Evolutionary conservation across 2,888 invertebrate genomes (phyloP).

Genomic region (Agrotis ipsilon): DNA sequence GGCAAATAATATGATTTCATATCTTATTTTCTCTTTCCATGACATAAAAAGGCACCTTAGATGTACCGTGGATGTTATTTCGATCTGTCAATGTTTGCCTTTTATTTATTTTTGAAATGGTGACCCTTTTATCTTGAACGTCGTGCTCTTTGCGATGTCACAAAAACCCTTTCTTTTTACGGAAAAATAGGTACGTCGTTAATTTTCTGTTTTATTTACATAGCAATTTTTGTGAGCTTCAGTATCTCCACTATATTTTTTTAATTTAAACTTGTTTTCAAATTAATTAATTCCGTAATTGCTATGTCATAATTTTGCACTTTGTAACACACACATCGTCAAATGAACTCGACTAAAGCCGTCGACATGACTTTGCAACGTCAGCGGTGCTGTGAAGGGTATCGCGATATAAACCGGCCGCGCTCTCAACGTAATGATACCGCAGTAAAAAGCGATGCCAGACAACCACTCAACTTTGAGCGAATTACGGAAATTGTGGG

Average conservation of each 20-base stretch:
- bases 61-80: constrained; percentile 26
- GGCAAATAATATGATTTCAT: constrained; percentile 38
- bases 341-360: constrained; percentile 26
- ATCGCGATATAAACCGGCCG: constrained; percentile 35
- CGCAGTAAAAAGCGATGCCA: constrained; percentile 50
- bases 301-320: not conserved
- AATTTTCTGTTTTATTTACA: too few relatives aligned
- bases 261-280: too few relatives aligned
- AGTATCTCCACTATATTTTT: not conserved
- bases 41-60: constrained; percentile 23
- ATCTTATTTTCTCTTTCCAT: constrained; percentile 14
- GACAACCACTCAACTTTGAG: constrained; percentile 55
- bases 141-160: too few relatives aligned
- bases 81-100: constrained; percentile 2
- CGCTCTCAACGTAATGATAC: constrained; percentile 49
- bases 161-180: not conserved
- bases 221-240: too few relatives aligned
- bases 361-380: constrained; percentile 33
- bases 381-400: constrained; percentile 15
- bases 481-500: constrained; percentile 52
- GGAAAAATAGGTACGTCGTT: too few relatives aligned
- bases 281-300: not conserved
- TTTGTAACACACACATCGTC: constrained; percentile 12
- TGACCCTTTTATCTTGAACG: not conserved
- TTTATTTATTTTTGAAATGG: constrained; percentile 25